A percentile compares a stretch with the other conserved stretches of the same genome.
Conservation (phyloP, 2,888 invertebrate species). For the Mesorhabditis sp. region DNA sequence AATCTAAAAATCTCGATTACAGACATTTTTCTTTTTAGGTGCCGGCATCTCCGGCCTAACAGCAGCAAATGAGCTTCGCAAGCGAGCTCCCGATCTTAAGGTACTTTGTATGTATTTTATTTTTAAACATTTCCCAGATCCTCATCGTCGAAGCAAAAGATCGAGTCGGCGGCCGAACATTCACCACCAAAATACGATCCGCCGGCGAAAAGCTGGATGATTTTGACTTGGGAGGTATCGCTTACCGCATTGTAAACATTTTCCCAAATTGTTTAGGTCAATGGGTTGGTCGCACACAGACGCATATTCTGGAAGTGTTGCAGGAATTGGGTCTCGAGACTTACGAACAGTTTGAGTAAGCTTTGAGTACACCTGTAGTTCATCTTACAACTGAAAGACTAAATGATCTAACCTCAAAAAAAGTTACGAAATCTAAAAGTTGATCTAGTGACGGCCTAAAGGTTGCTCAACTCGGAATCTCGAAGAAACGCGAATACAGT, state of each 20-base stretch:
- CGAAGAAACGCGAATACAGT: not conserved
- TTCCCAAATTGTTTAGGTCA: constrained; percentile 48
- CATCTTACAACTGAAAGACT: not conserved
- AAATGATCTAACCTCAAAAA: too few species aligned
- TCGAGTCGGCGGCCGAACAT: constrained; percentile 61
- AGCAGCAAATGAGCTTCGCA: constrained; percentile 46
- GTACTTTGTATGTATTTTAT: not conserved
- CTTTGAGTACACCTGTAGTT: not conserved
- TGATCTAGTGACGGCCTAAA: constrained; percentile 18
- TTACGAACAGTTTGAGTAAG: constrained; percentile 33
- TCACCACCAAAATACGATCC: constrained; percentile 27
- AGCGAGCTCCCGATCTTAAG: constrained; percentile 12
- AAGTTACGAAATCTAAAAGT: too few species aligned
- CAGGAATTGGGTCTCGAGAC: constrained; percentile 59
- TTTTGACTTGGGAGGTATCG: constrained; percentile 45
- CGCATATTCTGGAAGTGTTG: constrained; percentile 57
- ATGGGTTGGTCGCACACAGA: constrained; percentile 60
- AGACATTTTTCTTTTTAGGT: constrained; percentile 19
- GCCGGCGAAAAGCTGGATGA: constrained; percentile 22
- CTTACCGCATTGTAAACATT: not conserved
- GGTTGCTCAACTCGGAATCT: not conserved
- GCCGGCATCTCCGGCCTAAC: constrained; percentile 58
- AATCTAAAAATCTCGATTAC: not conserved
- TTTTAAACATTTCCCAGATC: constrained; percentile 22
- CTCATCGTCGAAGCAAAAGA: constrained; percentile 59